Percentiles rank a stretch among this genome's conserved stretches.
phyloP scores from a whole-genome alignment of 2,797 vertebrate species.

The Melanogrammus aeglefinus region DNA sequence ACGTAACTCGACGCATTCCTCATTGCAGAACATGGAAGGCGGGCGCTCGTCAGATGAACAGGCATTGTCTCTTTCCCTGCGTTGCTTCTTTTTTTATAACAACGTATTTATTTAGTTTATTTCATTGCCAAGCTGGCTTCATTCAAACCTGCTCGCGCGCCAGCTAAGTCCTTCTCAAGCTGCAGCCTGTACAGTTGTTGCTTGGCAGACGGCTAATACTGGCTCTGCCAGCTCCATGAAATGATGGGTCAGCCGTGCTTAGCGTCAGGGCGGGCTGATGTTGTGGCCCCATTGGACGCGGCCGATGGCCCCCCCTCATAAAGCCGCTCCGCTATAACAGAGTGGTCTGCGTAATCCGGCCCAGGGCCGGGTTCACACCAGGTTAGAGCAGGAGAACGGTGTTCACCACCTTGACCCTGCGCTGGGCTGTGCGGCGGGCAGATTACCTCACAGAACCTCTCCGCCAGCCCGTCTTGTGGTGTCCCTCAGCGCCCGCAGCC shows the following conservation, averaged over 20 bases:
- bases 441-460: slow-evolving; percentile 39
- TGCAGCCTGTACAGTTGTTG: slow-evolving; percentile 16
- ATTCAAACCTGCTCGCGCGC: not conserved
- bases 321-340: slow-evolving; percentile 64
- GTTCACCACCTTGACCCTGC: slow-evolving; percentile 54
- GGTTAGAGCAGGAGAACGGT: slow-evolving; percentile 46
- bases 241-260: slow-evolving; percentile 68
- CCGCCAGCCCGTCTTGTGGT: slow-evolving; percentile 21
- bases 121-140: not conserved
- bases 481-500: slow-evolving; percentile 34
- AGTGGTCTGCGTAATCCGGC: slow-evolving; percentile 63
- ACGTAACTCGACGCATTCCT: slow-evolving; percentile 47
- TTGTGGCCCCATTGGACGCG: slow-evolving; percentile 64
- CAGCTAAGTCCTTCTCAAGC: not conserved
- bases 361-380: slow-evolving; percentile 55
- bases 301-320: slow-evolving; percentile 63
- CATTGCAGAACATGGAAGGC: slow-evolving; percentile 36
- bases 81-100: slow-evolving; percentile 10
- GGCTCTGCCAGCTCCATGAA: slow-evolving; percentile 47
- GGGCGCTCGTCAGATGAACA: not conserved
- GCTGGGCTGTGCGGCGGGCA: slow-evolving; percentile 39
- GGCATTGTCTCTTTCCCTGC: not conserved
- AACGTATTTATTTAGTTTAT: not conserved
- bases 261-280: slow-evolving; percentile 67
- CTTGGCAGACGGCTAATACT: slow-evolving; percentile 42